Conservation (phyloP, 2,113 vertebrate genomes). For the Pyxicephalus adspersus region DNA sequence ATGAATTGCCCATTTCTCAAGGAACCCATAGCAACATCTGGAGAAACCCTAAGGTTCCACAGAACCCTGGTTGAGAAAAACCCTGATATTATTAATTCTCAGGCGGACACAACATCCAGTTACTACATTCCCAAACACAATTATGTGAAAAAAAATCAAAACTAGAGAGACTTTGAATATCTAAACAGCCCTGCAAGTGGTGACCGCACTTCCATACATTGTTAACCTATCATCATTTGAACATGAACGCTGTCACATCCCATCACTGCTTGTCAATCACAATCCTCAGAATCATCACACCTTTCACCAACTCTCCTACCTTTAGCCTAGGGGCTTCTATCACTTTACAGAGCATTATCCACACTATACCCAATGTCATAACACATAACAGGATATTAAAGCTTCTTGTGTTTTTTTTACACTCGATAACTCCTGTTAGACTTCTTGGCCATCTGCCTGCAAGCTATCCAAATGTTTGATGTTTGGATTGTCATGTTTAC, state of each 20-base stretch:
- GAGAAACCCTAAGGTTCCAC: no score
- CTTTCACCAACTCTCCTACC: slow-evolving; percentile 17
- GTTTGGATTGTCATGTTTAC: no score
- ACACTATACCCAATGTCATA: neutral
- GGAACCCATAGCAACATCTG: no score
- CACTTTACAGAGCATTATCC: slow-evolving; percentile 12
- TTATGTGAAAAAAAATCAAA: no score
- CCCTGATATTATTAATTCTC: no score
- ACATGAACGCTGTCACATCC: slow-evolving; percentile 5
- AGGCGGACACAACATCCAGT: no score
- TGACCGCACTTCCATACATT: neutral
- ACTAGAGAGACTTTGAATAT: no score
- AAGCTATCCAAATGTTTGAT: neutral
- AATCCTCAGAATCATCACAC: neutral
- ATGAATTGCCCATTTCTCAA: no score
- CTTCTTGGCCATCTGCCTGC: slow-evolving; percentile 1
- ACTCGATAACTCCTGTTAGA: neutral
- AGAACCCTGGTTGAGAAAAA: no score
- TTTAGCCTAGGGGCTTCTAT: neutral
- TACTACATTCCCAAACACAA: no score
- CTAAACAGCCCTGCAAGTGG: neutral
- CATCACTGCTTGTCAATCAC: slow-evolving; percentile 5
- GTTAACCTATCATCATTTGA: neutral
- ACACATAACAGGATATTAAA: slow-evolving; percentile 32
- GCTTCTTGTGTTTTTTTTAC: neutral